Conservation (phyloP, 2,113 vertebrate species). For the Rafetus swinhoei region DNA sequence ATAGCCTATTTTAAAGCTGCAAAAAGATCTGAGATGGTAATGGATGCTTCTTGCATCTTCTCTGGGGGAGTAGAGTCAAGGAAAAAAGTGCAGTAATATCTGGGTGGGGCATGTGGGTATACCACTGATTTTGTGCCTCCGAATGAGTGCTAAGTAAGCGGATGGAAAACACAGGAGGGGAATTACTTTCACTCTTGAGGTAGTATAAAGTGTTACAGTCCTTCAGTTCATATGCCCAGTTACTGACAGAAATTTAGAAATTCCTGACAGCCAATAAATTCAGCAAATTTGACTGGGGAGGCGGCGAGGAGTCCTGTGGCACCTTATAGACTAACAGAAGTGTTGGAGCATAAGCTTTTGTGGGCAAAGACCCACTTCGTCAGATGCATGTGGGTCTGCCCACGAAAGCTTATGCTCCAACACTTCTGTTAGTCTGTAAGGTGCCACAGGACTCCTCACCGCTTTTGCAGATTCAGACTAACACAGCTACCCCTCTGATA, state of each 20-base stretch:
- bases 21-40: neutral
- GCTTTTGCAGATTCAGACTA: no score
- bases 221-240: neutral
- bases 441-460: no score
- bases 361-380: no score
- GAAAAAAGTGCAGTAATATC: neutral
- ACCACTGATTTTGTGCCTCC: neutral
- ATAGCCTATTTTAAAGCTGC: neutral
- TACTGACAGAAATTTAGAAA: neutral
- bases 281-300: neutral
- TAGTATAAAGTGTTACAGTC: neutral
- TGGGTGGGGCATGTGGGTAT: neutral
- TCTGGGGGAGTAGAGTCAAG: neutral
- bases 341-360: no score
- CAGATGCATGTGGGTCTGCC: no score
- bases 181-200: conserved; percentile 3
- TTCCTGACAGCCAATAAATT: neutral
- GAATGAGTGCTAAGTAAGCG: conserved; percentile 31
- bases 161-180: neutral
- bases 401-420: no score
- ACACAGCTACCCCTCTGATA: no score
- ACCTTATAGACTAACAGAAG: no score
- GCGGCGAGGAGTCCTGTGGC: no score
- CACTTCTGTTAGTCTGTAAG: no score
- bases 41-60: neutral